These are phyloP conservation scores for Delichon dasypus DNA, from an alignment of 2,797 vertebrate species.

Conservation along the genomic window DNA sequence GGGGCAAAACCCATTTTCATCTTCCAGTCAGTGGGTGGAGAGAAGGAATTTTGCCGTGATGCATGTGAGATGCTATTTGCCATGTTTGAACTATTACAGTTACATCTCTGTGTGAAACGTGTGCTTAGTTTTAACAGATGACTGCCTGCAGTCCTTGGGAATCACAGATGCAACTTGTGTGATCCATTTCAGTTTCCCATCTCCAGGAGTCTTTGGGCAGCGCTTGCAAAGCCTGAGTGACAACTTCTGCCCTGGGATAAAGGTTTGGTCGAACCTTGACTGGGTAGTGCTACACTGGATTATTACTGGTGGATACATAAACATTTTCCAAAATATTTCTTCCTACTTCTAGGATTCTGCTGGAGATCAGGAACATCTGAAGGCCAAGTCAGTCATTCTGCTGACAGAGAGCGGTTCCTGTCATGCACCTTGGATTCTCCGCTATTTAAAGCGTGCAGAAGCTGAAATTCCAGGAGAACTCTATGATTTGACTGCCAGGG, in stretches of 20 bases:
- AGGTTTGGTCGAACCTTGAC: conserved; percentile 69
- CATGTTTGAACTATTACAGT: not conserved
- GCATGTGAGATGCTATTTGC: not conserved
- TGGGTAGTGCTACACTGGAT: not conserved
- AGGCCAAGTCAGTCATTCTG: conserved; percentile 73
- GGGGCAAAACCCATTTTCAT: not conserved
- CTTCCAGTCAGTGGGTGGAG: not conserved
- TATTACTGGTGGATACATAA: not conserved
- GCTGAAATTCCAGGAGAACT: conserved; percentile 72
- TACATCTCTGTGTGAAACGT: not conserved
- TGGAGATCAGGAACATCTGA: conserved; percentile 22
- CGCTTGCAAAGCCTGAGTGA: conserved; percentile 84
- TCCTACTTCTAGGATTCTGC: conserved; percentile 40
- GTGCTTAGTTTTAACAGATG: conserved; percentile 83
- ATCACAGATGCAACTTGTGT: conserved; percentile 88
- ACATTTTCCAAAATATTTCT: not conserved
- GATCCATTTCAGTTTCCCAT: conserved; percentile 88
- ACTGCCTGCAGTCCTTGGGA: conserved; percentile 78
- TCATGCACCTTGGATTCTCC: conserved; percentile 42
- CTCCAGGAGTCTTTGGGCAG: conserved; percentile 79
- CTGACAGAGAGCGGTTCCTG: conserved; percentile 63
- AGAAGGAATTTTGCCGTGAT: not conserved
- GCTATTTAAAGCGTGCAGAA: conserved; percentile 67
- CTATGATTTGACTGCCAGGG: conserved; percentile 38
- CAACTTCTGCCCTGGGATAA: conserved; percentile 78